Evolutionary conservation across 1,140 invertebrate genomes (phyloP).

Genomic region (Rhagoletis pomonella): DNA sequence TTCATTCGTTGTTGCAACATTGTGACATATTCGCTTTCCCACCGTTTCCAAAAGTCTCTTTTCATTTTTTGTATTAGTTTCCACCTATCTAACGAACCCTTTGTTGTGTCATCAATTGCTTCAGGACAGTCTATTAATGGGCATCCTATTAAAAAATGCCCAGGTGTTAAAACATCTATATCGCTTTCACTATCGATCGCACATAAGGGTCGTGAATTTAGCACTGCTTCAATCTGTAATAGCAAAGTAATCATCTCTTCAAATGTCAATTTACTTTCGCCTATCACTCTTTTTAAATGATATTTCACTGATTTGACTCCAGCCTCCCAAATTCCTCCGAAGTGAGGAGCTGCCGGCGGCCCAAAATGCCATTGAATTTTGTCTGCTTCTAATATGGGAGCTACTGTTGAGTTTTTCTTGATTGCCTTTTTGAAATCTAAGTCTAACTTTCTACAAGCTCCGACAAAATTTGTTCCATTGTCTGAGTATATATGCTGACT

Average conservation of each 20-base stretch:
- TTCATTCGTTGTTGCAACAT: too few species aligned
- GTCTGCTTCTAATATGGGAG: conserved; percentile 52
- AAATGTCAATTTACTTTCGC: conserved; percentile 60
- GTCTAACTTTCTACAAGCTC: conserved; percentile 51
- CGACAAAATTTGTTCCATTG: conserved; percentile 64
- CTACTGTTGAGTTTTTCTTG: not conserved
- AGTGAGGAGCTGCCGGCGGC: conserved; percentile 63
- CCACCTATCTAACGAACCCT: conserved; percentile 60
- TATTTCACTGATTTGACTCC: conserved; percentile 65
- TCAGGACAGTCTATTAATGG: conserved; percentile 61
- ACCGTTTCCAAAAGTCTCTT: too few species aligned
- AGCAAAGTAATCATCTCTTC: conserved; percentile 65
- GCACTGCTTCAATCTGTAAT: conserved; percentile 63
- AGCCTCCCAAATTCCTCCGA: conserved; percentile 66
- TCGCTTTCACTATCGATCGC: conserved; percentile 64
- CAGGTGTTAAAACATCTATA: conserved; percentile 67
- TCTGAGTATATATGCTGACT: too few species aligned
- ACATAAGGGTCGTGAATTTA: conserved; percentile 68
- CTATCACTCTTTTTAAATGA: conserved; percentile 62
- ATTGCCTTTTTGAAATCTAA: not conserved
- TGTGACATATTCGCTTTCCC: too few species aligned
- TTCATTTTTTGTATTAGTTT: conserved; percentile 58
- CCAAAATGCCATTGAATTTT: conserved; percentile 62
- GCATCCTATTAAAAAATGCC: conserved; percentile 71
- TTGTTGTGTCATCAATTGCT: not conserved